Percentiles rank a stretch among this genome's conserved stretches.
These are phyloP conservation scores for Grantiella picta DNA, from an alignment of 2,113 vertebrate species.

Conservation along the genomic window DNA sequence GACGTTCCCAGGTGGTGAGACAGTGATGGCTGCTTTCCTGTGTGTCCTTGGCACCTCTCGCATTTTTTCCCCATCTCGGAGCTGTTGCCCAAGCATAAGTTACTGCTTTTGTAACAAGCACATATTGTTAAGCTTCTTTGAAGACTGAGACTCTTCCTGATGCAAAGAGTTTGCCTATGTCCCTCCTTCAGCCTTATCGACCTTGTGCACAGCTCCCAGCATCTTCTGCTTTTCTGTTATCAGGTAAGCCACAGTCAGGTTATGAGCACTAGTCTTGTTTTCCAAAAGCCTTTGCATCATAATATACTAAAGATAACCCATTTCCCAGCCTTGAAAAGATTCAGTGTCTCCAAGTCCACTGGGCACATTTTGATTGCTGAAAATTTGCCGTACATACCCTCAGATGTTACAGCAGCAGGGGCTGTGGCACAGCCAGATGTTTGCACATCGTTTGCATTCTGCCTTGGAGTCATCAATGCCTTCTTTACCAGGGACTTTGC, in stretches of 20 bases:
- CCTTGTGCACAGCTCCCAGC: not conserved
- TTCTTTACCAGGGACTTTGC: not conserved
- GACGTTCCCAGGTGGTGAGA: not conserved
- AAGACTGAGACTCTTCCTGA: not conserved
- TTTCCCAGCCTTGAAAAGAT: not conserved
- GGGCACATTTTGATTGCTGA: not conserved
- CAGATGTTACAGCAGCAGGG: fast-evolving
- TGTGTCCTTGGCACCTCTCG: not conserved
- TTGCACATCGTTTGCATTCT: fast-evolving
- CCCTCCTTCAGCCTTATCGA: not conserved
- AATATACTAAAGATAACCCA: not conserved
- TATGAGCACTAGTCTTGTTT: not conserved
- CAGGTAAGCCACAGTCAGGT: not conserved
- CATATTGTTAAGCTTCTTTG: not conserved
- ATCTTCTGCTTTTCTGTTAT: not conserved
- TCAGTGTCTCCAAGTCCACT: not conserved
- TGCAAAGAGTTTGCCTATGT: not conserved
- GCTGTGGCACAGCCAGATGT: not conserved
- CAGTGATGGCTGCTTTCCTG: fast-evolving
- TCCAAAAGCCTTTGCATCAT: not conserved
- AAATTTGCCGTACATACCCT: fast-evolving
- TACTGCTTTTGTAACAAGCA: not conserved
- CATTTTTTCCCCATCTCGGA: not conserved
- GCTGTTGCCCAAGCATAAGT: not conserved
- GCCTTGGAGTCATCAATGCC: fast-evolving